Conservation (phyloP, 2,888 invertebrate species). For the Adelphocoris suturalis region DNA sequence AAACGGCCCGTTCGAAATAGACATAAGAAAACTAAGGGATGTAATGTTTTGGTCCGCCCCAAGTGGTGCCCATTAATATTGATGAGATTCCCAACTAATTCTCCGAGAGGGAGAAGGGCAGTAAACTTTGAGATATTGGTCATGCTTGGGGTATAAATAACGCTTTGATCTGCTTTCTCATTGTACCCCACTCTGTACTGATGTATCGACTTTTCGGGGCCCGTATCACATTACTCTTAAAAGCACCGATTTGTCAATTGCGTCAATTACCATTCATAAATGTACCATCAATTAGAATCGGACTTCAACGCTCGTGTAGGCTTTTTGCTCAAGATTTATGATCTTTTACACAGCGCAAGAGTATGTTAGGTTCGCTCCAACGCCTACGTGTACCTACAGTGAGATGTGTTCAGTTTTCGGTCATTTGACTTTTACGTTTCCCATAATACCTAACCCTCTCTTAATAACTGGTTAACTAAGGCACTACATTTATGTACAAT, state of each 20-base stretch:
- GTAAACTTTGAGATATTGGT: slow-evolving; percentile 58
- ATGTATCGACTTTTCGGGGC: slow-evolving; percentile 8
- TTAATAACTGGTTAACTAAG: too few relatives aligned
- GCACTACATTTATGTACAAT: too few relatives aligned
- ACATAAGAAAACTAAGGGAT: not conserved
- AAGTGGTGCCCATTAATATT: slow-evolving; percentile 8
- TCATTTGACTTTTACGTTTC: too few relatives aligned
- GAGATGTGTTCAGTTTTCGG: too few relatives aligned
- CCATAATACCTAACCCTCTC: too few relatives aligned
- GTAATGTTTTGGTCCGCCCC: not conserved
- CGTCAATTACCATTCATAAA: slow-evolving; percentile 12
- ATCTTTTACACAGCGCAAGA: not conserved
- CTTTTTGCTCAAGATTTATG: not conserved
- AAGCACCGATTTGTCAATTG: slow-evolving; percentile 28
- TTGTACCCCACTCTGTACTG: not conserved
- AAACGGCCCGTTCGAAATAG: not conserved
- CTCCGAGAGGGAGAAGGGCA: not conserved
- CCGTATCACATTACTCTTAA: slow-evolving; percentile 13
- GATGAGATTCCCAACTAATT: slow-evolving; percentile 6
- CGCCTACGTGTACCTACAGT: too few relatives aligned
- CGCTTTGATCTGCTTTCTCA: slow-evolving; percentile 1
- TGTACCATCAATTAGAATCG: not conserved
- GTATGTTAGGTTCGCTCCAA: too few relatives aligned
- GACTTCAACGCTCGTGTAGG: not conserved
- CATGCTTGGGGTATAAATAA: slow-evolving; percentile 45